A percentile compares a stretch with the other conserved stretches of the same genome.
These are phyloP conservation scores for Brachionus koreanus DNA, from an alignment of 1,140 invertebrate genomes.

Conservation along the genomic window DNA sequence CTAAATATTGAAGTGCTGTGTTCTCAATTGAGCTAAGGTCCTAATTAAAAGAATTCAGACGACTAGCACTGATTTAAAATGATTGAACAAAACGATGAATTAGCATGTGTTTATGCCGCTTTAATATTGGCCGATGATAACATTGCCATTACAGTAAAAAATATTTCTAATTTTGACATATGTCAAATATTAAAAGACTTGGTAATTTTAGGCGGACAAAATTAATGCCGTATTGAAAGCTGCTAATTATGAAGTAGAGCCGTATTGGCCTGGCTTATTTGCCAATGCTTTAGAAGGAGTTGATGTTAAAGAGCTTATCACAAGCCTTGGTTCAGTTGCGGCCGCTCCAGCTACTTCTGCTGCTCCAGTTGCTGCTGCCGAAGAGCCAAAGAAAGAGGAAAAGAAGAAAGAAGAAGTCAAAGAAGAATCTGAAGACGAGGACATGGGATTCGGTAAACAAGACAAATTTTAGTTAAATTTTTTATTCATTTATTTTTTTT, in stretches of 20 bases:
- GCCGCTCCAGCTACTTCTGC: conserved; percentile 73
- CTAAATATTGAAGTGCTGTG: not conserved
- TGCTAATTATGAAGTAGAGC: conserved; percentile 89
- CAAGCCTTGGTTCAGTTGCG: conserved; percentile 86
- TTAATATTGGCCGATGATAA: conserved; percentile 95
- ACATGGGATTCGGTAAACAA: conserved; percentile 77
- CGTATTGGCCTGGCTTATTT: conserved; percentile 96
- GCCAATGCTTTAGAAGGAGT: conserved; percentile 91
- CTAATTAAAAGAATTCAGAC: not conserved
- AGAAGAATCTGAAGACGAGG: conserved; percentile 77
- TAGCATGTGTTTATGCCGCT: conserved; percentile 93
- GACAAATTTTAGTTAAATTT: not conserved
- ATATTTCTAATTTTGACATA: not conserved
- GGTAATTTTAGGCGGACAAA: conserved; percentile 78
- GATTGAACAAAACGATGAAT: conserved; percentile 77
- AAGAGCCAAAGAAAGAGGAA: conserved; percentile 55
- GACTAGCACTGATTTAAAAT: conserved; percentile 62
- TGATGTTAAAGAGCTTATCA: conserved; percentile 87
- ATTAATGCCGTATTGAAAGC: conserved; percentile 94
- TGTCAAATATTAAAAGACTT: conserved; percentile 46
- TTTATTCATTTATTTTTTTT: not conserved
- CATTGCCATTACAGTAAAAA: conserved; percentile 90
- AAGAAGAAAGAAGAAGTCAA: conserved; percentile 76
- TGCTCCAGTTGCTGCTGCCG: conserved; percentile 59
- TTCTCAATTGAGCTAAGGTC: not conserved